Base-by-base conservation (phyloP, 2,888 invertebrate species). In the Eristalinus aeneus region DNA sequence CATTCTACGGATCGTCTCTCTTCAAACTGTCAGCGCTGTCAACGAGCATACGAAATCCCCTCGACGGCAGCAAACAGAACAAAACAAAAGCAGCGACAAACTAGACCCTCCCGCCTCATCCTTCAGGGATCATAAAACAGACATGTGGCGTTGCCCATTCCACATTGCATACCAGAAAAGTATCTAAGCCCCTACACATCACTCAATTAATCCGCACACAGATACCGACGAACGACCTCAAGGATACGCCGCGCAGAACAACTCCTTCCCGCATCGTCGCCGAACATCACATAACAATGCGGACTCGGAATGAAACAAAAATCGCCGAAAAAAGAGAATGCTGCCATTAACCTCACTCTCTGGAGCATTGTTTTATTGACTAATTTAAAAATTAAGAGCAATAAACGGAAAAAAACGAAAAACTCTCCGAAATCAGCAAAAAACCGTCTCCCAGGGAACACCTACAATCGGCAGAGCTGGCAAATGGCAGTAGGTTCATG, bases 381-480 rank as follows among this genome's bases (percentile, higher is more conserved):
- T 34, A 60, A 67, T 75, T 75, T 36, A 32, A 72, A 72, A 72
- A 46, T 75, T 60, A 27, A 46, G 67, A 60, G 46, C 64, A 67
- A 75, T 75, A 75, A 75, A 67, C 46, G 16, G 16, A 46, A 46
- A 39, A n/a, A 16, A 39, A 12, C 12, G n/a, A 6, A 46, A 46
- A 16, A n/a, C 39, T 34, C 34, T 46, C 1, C 46, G 46, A 16
- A 46, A 16, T 46, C 16, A 16, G 16, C 46, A 46, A 16, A 46
- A 46, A 27, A 5, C 27, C 27, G 5, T 16, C 46, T 46, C 46
- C 46, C 46, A 16, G 8, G 46, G 16, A 46, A 46, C 46, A 46
- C 46, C 34, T 34, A 4, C 27, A 27, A 27, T 5, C 27, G 27
- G 27, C 2, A 27, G 27, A 27, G 5, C 27, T 5, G 27, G 27